Evolutionary conservation across 1,140 invertebrate species (phyloP), one percentile per base, ranked within the genome.

Genomic region (Rhyzopertha dominica): DNA sequence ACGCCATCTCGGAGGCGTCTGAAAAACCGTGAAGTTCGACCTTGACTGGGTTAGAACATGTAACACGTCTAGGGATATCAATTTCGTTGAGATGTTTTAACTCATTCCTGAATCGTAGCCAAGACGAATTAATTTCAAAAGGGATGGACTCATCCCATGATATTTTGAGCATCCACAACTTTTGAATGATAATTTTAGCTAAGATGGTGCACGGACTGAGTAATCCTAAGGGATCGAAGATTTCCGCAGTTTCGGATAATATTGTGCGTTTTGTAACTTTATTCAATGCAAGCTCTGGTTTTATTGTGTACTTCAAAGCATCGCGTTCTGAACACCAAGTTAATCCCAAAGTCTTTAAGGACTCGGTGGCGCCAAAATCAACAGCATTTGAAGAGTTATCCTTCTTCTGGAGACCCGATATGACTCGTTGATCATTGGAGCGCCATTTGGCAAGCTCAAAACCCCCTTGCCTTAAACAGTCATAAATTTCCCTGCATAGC

Each of bases 161-260:
- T 9, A 66, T 3, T 13, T 59, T 53, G 23, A 25, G 19, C 29
- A 44, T 16, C 67, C 67, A 69, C 5, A 72, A 23, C 37, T 60
- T 43, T 54, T 73, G 69, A 5, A 73, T 24, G 4, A 71, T 37
- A 4, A 68, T 61, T 54, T 73, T 72, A 23, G 57, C 54, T 10
- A 45, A 38, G 14, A 70, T 60, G 2, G 55, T 58, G 16, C 63
- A 30, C 13, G 68, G 66, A 31, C 51, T 48, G 5, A 69, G 22
- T 19, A 67, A 47, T 17, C 68, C 69, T 12, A 68, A 49, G n/a
- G 68, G 70, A 49, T 73, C 70, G 44, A 66, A 73, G 9, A 67
- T 29, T 51, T 62, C 47, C 8, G 53, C 46, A 8, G 61, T 45
- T 10, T 5, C 12, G 0, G 47, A 45, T 30, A 38, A 22, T 23